phyloP scores from a whole-genome alignment of 2,888 invertebrate genomes.

The Polymixis flavicincta region DNA sequence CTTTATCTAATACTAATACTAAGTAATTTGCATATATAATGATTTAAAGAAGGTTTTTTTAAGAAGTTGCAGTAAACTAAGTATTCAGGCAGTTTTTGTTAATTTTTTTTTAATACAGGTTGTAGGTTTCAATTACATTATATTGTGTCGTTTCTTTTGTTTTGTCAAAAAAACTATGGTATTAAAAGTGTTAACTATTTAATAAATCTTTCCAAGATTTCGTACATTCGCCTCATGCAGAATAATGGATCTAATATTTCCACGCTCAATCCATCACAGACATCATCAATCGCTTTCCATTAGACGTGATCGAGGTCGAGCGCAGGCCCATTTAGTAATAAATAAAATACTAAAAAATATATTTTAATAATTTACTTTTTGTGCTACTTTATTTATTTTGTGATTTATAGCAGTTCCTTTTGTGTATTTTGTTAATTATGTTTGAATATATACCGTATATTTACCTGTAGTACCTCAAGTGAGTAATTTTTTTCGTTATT shows the following conservation, averaged over 20 bases:
- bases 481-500: background rate
- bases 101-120: too few species aligned
- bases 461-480: background rate
- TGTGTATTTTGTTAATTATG: background rate
- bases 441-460: background rate
- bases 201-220: background rate
- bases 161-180: background rate
- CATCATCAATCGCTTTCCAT: too few species aligned
- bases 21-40: too few species aligned
- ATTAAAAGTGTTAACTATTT: background rate
- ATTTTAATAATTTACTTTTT: too few species aligned
- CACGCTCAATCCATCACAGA: too few species aligned
- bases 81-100: background rate
- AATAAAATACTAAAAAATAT: background rate
- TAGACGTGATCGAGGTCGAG: too few species aligned
- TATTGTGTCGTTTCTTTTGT: background rate
- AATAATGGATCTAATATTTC: background rate
- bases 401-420: background rate
- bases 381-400: background rate
- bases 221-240: too few species aligned
- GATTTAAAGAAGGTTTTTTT: background rate
- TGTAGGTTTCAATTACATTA: background rate
- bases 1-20: too few species aligned
- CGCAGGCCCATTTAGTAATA: too few species aligned
- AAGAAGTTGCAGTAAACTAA: background rate